Conservation (phyloP, 2,888 invertebrate genomes). For the Lithophane semibrunnea region DNA sequence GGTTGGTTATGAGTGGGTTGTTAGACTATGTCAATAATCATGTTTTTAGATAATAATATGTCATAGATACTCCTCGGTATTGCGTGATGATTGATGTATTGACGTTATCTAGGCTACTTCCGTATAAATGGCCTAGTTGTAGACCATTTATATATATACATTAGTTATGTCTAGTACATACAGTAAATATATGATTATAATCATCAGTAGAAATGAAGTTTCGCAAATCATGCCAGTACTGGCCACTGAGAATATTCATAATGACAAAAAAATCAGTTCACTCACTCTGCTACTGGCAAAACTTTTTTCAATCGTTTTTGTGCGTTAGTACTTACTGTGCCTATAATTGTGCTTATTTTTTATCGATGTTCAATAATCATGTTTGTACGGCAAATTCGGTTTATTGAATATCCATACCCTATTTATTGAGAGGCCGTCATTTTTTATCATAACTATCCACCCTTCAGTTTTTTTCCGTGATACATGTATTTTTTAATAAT, state of each 20-base stretch:
- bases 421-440: not conserved
- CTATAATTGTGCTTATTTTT: conserved; percentile 5
- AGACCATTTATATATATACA: not conserved
- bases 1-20: conserved; percentile 26
- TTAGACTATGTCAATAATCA: conserved; percentile 6
- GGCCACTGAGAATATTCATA: not conserved
- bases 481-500: not conserved
- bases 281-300: not conserved
- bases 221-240: not conserved
- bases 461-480: not conserved
- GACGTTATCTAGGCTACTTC: conserved; percentile 4
- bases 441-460: not conserved
- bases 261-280: not conserved
- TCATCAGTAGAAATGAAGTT: not conserved
- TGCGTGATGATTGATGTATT: not conserved
- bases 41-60: conserved; percentile 3
- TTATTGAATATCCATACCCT: not conserved
- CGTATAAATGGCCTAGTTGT: not conserved
- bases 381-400: not conserved
- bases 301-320: not conserved
- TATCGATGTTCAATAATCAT: not conserved
- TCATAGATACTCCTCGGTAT: not conserved
- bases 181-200: not conserved
- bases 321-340: not conserved
- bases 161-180: not conserved